Base-by-base conservation (phyloP, 1,140 invertebrate genomes). In the Gryon sp. region DNA sequence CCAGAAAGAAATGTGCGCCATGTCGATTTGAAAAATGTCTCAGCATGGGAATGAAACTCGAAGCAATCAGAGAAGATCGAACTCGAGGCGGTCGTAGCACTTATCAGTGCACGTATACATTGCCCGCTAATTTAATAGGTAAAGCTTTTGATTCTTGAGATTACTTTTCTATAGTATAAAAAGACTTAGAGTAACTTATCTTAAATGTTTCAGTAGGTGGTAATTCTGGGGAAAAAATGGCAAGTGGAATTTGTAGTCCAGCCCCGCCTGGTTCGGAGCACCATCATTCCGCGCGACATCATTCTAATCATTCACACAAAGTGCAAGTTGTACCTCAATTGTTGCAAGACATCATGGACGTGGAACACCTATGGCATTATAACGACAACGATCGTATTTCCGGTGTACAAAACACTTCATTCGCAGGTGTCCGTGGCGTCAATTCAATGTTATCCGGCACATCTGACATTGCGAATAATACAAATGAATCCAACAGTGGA, bases 1-100 rank as follows among this genome's bases (percentile, higher is more conserved):
- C 97, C 16, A 90, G 98, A 20, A 99, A 99, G 85, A 98, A 99
- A 84, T 99, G 98, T 85, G 97, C 97, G 0, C 96, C 97, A 9
- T 99, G 98, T 86, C 91, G 98, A n/a, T 99, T 99, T 84, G 94
- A 98, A 59, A 98, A 98, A 89, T 99, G 98, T 88, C 91, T 99
- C 9, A 93, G 95, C 16, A 96, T 95, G 87, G 98, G 98, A 26
- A 99, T 99, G 98, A 98, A 98, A 86, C 89, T 99, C 12, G 97
- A 99, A 93, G 98, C 97, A 0, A 98, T 99, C 36, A 90, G 97
- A 69, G 96, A 98, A 83, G 97, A 99, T 88, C 90, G 97, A 70
- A 98, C 97, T 0, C 90, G 97, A 60, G 98, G 97, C 50, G 98
- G 98, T 15, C 92, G 98, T 59, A 98, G 96, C 74, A 98, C 96